These are phyloP conservation scores for Stegostoma tigrinum DNA, from an alignment of 2,113 vertebrate species.

Conservation along the genomic window DNA sequence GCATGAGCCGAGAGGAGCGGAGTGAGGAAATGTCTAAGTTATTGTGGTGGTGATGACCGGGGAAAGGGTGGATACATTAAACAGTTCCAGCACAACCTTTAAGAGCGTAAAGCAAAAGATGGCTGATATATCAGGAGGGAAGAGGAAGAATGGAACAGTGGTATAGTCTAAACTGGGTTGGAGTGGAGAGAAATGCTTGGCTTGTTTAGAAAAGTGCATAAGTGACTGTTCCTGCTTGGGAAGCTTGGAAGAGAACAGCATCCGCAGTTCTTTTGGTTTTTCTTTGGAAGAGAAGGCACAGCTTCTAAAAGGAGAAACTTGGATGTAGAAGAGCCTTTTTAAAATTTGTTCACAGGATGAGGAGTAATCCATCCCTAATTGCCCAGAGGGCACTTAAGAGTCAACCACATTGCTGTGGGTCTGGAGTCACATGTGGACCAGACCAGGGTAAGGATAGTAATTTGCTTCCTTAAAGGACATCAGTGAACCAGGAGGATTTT, in stretches of 20 bases:
- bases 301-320: neutral
- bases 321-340: neutral
- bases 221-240: neutral
- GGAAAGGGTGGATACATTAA: neutral
- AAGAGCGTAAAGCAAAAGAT: neutral
- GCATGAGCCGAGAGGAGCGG: neutral
- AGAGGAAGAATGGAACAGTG: neutral
- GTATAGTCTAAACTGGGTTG: neutral
- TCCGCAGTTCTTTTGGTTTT: too few species aligned
- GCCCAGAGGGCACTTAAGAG: too few species aligned
- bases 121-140: neutral
- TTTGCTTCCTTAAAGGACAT: too few species aligned
- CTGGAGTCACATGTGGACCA: too few species aligned
- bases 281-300: neutral
- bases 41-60: neutral
- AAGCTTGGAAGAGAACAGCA: neutral
- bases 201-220: neutral
- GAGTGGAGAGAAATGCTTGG: neutral
- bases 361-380: too few species aligned
- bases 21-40: neutral
- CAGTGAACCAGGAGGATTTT: too few species aligned
- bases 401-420: too few species aligned
- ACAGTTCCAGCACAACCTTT: neutral
- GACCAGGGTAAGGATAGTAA: too few species aligned
- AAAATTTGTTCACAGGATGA: too few species aligned